phyloP scores from a whole-genome alignment of 2,888 invertebrate species.

The Xestia ashworthii region DNA sequence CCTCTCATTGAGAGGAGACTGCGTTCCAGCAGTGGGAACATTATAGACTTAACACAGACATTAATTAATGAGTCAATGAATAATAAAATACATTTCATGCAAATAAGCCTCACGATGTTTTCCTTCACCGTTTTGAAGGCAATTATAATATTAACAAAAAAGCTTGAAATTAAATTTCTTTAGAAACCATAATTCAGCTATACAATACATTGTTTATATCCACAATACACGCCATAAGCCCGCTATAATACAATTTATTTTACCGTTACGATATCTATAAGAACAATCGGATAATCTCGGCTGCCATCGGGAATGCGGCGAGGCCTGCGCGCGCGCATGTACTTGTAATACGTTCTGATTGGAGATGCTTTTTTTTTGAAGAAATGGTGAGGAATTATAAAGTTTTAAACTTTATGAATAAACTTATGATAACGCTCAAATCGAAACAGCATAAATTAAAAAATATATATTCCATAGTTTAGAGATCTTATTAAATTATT shows the following conservation, averaged over 20 bases:
- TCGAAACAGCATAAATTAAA: neutral
- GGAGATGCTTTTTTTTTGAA: slow-evolving; percentile 47
- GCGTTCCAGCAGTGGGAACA: no score
- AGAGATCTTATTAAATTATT: neutral
- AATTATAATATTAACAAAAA: neutral
- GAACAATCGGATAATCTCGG: slow-evolving; percentile 66
- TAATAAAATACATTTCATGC: no score
- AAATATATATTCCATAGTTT: no score
- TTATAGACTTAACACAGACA: no score
- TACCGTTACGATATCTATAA: slow-evolving; percentile 66
- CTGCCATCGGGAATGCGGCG: slow-evolving; percentile 60
- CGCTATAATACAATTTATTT: slow-evolving; percentile 67
- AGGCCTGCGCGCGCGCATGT: slow-evolving; percentile 43
- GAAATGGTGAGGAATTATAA: neutral
- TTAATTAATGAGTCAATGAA: no score
- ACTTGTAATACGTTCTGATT: slow-evolving; percentile 53
- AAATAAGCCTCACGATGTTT: no score
- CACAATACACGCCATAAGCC: slow-evolving; percentile 29
- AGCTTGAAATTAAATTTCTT: neutral
- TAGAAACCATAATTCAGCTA: slow-evolving; percentile 13
- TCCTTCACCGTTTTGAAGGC: no score
- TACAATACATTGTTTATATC: slow-evolving; percentile 39
- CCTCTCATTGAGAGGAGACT: no score
- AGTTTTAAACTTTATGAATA: neutral
- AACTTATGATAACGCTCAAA: neutral